Percentiles rank a stretch among this genome's conserved stretches.
These are phyloP conservation scores for Oreonectes daqikongensis DNA, from an alignment of 2,797 vertebrate genomes.

Conservation along the genomic window DNA sequence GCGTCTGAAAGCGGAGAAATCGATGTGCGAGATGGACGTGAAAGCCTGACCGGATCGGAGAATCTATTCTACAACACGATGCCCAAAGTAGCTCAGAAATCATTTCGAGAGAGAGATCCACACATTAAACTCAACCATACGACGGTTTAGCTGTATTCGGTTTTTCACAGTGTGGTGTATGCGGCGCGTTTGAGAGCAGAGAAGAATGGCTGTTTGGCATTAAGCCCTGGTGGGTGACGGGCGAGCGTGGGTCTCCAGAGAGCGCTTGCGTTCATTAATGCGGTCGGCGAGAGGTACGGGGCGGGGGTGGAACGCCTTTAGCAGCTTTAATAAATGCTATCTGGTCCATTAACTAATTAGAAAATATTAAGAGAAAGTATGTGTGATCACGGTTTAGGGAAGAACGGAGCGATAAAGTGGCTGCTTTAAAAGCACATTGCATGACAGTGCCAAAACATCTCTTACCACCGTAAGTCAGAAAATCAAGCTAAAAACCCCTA, in stretches of 20 bases:
- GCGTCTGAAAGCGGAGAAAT: slow-evolving; percentile 38
- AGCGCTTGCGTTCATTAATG: slow-evolving; percentile 55
- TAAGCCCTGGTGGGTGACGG: slow-evolving; percentile 14
- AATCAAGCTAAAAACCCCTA: slow-evolving; percentile 57
- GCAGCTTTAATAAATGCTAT: slow-evolving; percentile 80
- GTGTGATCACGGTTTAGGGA: slow-evolving; percentile 49
- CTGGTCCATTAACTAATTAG: slow-evolving; percentile 85
- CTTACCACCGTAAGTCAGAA: slow-evolving; percentile 53
- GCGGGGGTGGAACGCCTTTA: slow-evolving; percentile 68
- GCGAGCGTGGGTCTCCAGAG: slow-evolving; percentile 40
- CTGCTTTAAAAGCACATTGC: slow-evolving; percentile 77
- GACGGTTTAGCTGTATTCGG: slow-evolving; percentile 12
- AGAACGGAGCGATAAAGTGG: slow-evolving; percentile 29
- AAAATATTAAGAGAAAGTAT: slow-evolving; percentile 73
- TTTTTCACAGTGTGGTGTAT: neutral
- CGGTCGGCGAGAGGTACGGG: slow-evolving; percentile 16
- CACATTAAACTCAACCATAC: slow-evolving; percentile 11
- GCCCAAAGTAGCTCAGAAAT: neutral
- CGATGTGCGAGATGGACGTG: slow-evolving; percentile 19
- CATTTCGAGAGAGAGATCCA: neutral
- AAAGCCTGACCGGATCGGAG: slow-evolving; percentile 27
- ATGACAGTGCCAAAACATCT: slow-evolving; percentile 66
- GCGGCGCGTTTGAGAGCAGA: neutral
- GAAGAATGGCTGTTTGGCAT: slow-evolving; percentile 36
- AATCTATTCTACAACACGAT: slow-evolving; percentile 34